Evolutionary conservation across 30 jellyfish, hydroid and myxozoan genomes (phyloP).

Genomic region (Turritopsis rubra): DNA sequence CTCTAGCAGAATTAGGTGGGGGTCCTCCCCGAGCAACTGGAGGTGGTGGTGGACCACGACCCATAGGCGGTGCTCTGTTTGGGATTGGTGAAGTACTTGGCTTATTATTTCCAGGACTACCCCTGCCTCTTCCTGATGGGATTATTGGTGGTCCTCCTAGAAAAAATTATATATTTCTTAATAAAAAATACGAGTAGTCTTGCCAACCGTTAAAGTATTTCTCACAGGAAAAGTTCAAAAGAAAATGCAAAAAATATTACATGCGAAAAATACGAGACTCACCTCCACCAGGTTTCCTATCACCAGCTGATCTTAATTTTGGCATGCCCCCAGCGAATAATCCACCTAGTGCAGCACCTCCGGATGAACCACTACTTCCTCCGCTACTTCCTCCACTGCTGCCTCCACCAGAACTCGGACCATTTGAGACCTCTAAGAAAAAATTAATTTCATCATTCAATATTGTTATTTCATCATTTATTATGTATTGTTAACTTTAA

Average conservation of each 20-base stretch:
- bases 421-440: constrained; percentile 32
- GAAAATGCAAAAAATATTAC: background rate
- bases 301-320: constrained; percentile 38
- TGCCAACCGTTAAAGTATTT: no score
- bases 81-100: background rate
- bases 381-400: constrained; percentile 37
- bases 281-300: constrained; percentile 38
- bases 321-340: constrained; percentile 49
- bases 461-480: background rate
- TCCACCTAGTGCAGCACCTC: constrained; percentile 33
- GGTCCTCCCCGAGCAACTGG: background rate
- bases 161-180: background rate
- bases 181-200: no score
- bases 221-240: no score
- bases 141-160: constrained; percentile 18
- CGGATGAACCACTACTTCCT: constrained; percentile 29
- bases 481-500: no score
- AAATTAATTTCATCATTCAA: background rate
- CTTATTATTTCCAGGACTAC: constrained; percentile 4
- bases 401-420: constrained; percentile 36
- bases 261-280: background rate
- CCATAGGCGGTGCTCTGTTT: background rate
- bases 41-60: constrained; percentile 14
- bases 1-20: constrained; percentile 1
- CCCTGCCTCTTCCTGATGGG: constrained; percentile 1